A percentile compares a stretch with the other conserved stretches of the same genome.
phyloP scores from a whole-genome alignment of 2,113 vertebrate species.

The Poeciliopsis occidentalis region DNA sequence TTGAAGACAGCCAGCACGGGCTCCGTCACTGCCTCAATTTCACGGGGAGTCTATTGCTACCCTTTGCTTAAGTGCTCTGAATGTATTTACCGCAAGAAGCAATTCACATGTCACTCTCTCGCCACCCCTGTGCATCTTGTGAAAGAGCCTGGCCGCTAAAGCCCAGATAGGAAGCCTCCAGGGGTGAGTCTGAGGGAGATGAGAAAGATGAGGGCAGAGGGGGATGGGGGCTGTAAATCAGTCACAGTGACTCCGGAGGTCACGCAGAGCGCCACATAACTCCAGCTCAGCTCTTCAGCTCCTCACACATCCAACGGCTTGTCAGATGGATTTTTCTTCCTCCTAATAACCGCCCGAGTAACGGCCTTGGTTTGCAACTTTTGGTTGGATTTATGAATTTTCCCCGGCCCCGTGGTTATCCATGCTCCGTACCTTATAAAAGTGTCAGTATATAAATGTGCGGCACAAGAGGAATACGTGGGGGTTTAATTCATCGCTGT shows the following conservation, averaged over 20 bases:
- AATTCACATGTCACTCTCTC: constrained; percentile 43
- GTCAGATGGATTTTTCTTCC: constrained; percentile 14
- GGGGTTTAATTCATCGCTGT: constrained; percentile 36
- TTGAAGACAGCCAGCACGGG: constrained; percentile 31
- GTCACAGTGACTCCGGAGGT: constrained; percentile 60
- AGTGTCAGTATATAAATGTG: constrained; percentile 14
- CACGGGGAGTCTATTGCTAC: constrained; percentile 54
- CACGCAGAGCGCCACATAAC: constrained; percentile 35
- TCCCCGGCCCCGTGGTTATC: constrained; percentile 32
- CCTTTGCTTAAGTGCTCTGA: constrained; percentile 32
- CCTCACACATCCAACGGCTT: constrained; percentile 33
- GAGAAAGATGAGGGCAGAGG: constrained; percentile 35
- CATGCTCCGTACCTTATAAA: constrained; percentile 10
- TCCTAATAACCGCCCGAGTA: constrained; percentile 39
- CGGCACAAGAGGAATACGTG: constrained; percentile 24
- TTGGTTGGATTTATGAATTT: constrained; percentile 58
- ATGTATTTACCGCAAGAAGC: constrained; percentile 59
- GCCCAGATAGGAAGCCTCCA: constrained; percentile 28
- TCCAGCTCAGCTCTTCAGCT: constrained; percentile 33
- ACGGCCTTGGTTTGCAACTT: constrained; percentile 22
- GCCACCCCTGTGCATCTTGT: constrained; percentile 39
- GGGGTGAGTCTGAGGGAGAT: constrained; percentile 43
- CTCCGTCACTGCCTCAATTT: constrained; percentile 46
- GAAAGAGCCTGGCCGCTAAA: constrained; percentile 28
- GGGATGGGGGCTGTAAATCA: constrained; percentile 52